Conservation (phyloP, 2,888 invertebrate genomes). For the Rutpela maculata region DNA sequence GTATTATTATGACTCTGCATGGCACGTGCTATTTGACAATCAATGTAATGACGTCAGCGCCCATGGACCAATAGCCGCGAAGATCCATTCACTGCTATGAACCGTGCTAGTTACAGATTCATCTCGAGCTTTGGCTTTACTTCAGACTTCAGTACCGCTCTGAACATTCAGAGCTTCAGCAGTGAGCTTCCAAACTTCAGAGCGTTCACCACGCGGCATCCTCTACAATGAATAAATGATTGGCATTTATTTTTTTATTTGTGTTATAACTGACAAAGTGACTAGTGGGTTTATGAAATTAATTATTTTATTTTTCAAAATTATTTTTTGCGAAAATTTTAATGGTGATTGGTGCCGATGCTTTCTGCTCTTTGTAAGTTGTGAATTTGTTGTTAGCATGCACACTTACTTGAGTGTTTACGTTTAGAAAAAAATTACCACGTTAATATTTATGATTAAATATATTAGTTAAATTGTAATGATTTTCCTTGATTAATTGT, state of each 20-base stretch:
- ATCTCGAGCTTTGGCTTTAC: constrained; percentile 62
- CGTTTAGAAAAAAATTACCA: neutral
- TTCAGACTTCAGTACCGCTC: constrained; percentile 64
- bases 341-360: neutral
- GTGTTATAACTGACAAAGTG: constrained; percentile 8
- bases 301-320: constrained; percentile 1
- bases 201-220: constrained; percentile 53
- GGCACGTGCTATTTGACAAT: constrained; percentile 79
- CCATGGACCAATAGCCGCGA: constrained; percentile 77
- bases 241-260: constrained; percentile 20
- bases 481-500: too few species aligned
- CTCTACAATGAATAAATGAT: constrained; percentile 36
- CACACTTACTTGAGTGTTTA: neutral
- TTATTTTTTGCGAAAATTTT: neutral
- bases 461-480: neutral
- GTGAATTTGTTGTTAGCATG: constrained; percentile 2
- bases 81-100: constrained; percentile 81
- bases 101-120: constrained; percentile 71
- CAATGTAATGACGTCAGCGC: constrained; percentile 86
- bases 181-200: constrained; percentile 52
- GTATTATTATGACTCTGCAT: constrained; percentile 68
- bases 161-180: constrained; percentile 60
- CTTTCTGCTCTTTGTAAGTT: neutral
- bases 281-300: neutral
- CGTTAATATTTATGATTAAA: neutral